Evolutionary conservation across 2,888 invertebrate genomes (phyloP).

Genomic region (Allophyes oxyacanthae): DNA sequence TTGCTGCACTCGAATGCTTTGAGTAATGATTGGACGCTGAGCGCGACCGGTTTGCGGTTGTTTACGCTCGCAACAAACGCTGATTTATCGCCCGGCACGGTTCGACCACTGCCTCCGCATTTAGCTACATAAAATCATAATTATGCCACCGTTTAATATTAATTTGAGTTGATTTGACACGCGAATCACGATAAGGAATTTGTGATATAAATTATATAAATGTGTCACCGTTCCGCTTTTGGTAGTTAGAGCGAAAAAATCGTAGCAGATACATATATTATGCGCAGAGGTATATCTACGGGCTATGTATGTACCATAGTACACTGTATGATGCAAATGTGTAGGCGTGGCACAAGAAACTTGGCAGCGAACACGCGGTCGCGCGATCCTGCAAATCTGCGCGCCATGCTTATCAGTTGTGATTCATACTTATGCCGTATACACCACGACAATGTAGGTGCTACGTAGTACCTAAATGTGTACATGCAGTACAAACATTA

Average conservation of each 20-base stretch:
- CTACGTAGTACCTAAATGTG: conserved; percentile 53
- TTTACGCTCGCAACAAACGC: conserved; percentile 81
- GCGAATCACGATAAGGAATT: conserved; percentile 45
- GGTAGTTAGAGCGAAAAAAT: conserved; percentile 32
- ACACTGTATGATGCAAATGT: conserved; percentile 81
- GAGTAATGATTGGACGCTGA: conserved; percentile 83
- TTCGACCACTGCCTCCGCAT: conserved; percentile 60
- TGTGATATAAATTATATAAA: conserved; percentile 37
- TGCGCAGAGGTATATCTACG: conserved; percentile 33
- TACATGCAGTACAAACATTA: conserved; percentile 60
- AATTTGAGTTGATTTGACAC: conserved; percentile 63
- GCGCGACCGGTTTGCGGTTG: conserved; percentile 75
- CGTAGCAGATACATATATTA: conserved; percentile 18
- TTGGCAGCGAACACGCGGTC: conserved; percentile 79
- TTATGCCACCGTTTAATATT: conserved; percentile 59
- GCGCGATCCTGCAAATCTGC: conserved; percentile 83
- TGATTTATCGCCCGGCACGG: conserved; percentile 76
- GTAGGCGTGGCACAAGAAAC: conserved; percentile 80
- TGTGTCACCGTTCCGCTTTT: conserved; percentile 21
- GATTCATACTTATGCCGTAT: conserved; percentile 79
- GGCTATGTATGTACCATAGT: conserved; percentile 67
- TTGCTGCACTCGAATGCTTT: conserved; percentile 84
- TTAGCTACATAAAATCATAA: conserved; percentile 70
- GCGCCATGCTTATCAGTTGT: conserved; percentile 83
- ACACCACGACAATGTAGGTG: conserved; percentile 61